Conservation (phyloP, 2,797 vertebrate species). For the Emydoidea blandingii region DNA sequence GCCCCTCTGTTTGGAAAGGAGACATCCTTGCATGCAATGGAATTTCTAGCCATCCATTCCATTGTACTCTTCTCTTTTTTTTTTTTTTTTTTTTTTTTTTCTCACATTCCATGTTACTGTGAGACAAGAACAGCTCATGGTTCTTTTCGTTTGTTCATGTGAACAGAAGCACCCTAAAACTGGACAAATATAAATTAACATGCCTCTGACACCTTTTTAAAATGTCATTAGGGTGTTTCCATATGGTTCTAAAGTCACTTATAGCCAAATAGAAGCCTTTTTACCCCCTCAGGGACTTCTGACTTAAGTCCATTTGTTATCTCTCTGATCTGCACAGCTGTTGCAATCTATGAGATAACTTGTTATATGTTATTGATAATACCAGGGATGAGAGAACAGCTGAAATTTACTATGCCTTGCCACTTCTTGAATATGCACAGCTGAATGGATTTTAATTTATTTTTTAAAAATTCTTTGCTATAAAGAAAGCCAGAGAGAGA, state of each 20-base stretch:
- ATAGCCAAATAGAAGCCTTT: neutral
- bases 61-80: accelerated
- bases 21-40: neutral
- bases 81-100: accelerated
- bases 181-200: neutral
- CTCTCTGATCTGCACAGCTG: slow-evolving; percentile 58
- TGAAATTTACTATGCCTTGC: slow-evolving; percentile 59
- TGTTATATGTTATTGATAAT: slow-evolving; percentile 66
- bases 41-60: neutral
- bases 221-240: neutral
- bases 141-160: neutral
- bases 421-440: slow-evolving; percentile 60
- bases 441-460: slow-evolving; percentile 67
- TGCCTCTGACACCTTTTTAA: neutral
- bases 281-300: neutral
- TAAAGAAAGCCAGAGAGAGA: slow-evolving; percentile 57
- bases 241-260: neutral
- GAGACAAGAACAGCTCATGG: slow-evolving; percentile 2
- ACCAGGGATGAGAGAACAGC: slow-evolving; percentile 52
- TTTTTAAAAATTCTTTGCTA: slow-evolving; percentile 51
- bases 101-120: neutral
- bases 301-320: neutral
- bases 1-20: slow-evolving; percentile 20
- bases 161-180: neutral
- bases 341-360: slow-evolving; percentile 50